A percentile compares a stretch with the other conserved stretches of the same genome.
These are phyloP conservation scores for Folsomia manolachei DNA, from an alignment of 2,888 invertebrate species.

Conservation along the genomic window DNA sequence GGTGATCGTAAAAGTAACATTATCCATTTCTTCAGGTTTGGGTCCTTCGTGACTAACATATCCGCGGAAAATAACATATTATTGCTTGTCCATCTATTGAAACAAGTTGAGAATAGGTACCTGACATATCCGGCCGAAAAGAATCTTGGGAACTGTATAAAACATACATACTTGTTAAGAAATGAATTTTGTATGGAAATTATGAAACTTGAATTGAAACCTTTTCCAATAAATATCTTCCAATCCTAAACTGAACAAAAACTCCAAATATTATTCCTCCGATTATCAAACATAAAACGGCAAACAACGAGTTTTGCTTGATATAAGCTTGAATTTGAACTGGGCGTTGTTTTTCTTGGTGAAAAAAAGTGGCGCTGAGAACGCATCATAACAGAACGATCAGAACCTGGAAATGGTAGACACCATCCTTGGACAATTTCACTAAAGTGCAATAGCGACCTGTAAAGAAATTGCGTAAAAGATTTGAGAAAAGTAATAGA, in stretches of 20 bases:
- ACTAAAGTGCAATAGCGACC: slow-evolving; percentile 59
- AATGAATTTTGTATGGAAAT: too few relatives aligned
- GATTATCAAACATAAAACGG: slow-evolving; percentile 59
- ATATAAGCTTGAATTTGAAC: slow-evolving; percentile 75
- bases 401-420: slow-evolving; percentile 64
- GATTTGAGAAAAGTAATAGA: too few relatives aligned
- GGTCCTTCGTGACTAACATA: slow-evolving; percentile 61
- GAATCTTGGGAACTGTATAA: slow-evolving; percentile 62
- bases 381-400: slow-evolving; percentile 75
- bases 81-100: slow-evolving; percentile 64
- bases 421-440: slow-evolving; percentile 52
- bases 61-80: too few relatives aligned
- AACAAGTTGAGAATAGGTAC: too few relatives aligned
- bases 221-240: slow-evolving; percentile 65
- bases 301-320: slow-evolving; percentile 59
- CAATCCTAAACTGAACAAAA: slow-evolving; percentile 63
- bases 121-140: slow-evolving; percentile 77
- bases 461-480: slow-evolving; percentile 54
- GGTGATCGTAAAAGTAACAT: slow-evolving; percentile 60
- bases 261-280: slow-evolving; percentile 63
- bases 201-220: slow-evolving; percentile 57
- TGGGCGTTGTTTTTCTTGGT: slow-evolving; percentile 68
- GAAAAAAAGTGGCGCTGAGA: slow-evolving; percentile 74
- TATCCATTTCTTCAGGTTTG: slow-evolving; percentile 61
- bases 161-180: not conserved